Base-by-base conservation (phyloP, 2,888 invertebrate genomes). In the Gymnoscelis rufifasciata region DNA sequence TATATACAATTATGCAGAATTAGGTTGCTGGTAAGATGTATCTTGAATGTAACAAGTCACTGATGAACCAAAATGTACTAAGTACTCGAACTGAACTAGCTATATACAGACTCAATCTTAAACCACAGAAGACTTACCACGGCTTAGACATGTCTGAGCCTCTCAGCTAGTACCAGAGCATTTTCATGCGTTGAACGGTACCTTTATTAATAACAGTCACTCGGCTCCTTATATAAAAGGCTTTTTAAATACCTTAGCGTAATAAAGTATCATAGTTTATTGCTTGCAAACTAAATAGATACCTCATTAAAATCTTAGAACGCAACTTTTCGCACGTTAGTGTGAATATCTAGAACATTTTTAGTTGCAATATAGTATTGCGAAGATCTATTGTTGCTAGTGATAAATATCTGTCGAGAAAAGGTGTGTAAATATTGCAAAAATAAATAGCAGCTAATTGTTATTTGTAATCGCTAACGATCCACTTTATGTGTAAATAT, bases 111-210 rank as follows among this genome's bases (percentile, higher is more conserved):
- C 19, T 19, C 19, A 5, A 19, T 19, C 19, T 19, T 19, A 19
- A 2, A 19, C 19, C 19, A 3, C 19, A 19, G 5, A 19, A 19
- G 19, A 2, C 19, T 19, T 19, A 19, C 19, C 19, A 3, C 19
- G 19, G 19, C 19, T 19, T 19, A 19, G 19, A n/a, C n/a, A n/a
- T n/a, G n/a, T 19, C 19, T 19, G 19, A 19, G 19, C 19, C 19
- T 19, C 19, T 2, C 3, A 3, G 19, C 19, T 19, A 47, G 36
- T 49, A 40, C 51, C 51, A 44, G 36, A 41, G 38, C 43, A 55
- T 52, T 53, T 52, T 53, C 48, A 51, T 47, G 46, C 52, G 40
- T 31, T n/a, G n/a, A n/a, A n/a, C n/a, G n/a, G n/a, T n/a, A n/a
- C n/a, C n/a, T n/a, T n/a, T n/a, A n/a, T n/a, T n/a, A n/a, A n/a